Percentiles rank a stretch among this genome's conserved stretches.
Conservation (phyloP, 2,113 vertebrate genomes). For the Callospermophilus lateralis region DNA sequence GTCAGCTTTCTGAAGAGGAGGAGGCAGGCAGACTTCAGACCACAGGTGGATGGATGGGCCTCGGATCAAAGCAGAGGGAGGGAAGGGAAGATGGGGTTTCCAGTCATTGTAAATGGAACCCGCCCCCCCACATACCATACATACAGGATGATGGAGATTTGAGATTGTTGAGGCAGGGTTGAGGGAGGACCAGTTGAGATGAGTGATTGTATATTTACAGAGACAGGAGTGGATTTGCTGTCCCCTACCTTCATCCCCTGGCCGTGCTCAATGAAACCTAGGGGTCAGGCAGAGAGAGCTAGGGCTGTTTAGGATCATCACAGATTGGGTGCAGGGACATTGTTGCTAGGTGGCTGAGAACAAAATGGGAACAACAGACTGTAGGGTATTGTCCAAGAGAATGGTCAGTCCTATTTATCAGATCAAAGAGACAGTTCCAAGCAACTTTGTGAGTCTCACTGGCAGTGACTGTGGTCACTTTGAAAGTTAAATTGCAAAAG, state of each 20-base stretch:
- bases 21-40: not conserved
- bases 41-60: not conserved
- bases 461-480: not conserved
- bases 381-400: not conserved
- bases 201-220: not conserved
- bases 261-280: not conserved
- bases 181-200: not conserved
- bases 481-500: not conserved
- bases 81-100: not conserved
- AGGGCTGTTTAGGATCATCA: not conserved
- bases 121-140: no score
- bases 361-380: not conserved
- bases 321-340: not conserved
- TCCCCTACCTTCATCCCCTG: no score
- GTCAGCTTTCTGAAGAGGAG: not conserved
- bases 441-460: not conserved
- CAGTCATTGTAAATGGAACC: not conserved
- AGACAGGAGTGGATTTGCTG: fast-evolving
- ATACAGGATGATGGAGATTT: not conserved
- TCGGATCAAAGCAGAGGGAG: not conserved
- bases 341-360: not conserved
- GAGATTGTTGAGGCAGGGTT: no score
- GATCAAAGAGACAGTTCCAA: not conserved
- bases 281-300: not conserved
- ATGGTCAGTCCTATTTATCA: not conserved